Evolutionary conservation across 2,113 vertebrate species (phyloP).

Genomic region (Phocoena phocoena): DNA sequence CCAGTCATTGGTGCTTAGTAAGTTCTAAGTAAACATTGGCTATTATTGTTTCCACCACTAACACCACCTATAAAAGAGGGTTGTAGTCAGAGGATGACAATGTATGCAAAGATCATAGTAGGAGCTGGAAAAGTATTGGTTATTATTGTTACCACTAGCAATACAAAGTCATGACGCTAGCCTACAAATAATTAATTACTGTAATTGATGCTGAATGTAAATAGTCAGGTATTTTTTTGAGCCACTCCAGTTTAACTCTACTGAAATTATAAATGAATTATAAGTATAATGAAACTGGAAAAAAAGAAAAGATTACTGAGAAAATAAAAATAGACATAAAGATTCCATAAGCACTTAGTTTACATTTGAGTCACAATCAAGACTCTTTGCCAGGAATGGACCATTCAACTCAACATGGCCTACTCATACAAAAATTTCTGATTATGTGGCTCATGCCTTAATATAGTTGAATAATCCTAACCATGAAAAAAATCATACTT

Average conservation of each 20-base stretch:
- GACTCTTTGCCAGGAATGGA: neutral
- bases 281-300: neutral
- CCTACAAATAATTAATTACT: constrained; percentile 8
- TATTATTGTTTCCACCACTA: neutral
- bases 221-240: constrained; percentile 3
- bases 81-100: neutral
- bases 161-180: neutral
- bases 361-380: neutral
- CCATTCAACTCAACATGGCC: neutral
- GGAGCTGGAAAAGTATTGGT: neutral
- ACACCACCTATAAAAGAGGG: neutral
- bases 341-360: neutral
- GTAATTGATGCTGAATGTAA: constrained; percentile 34
- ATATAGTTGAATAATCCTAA: constrained; percentile 1
- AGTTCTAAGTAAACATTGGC: constrained; percentile 2
- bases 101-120: constrained; percentile 3
- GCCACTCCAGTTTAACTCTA: constrained; percentile 10
- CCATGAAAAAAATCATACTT: constrained; percentile 13
- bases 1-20: neutral
- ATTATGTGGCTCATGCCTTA: neutral
- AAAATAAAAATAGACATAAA: constrained; percentile 8
- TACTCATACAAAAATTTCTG: neutral
- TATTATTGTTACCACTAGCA: constrained; percentile 28
- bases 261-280: neutral
- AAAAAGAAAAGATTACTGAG: neutral